Base-by-base conservation (phyloP, 2,888 invertebrate species). In the Meloe dianella region DNA sequence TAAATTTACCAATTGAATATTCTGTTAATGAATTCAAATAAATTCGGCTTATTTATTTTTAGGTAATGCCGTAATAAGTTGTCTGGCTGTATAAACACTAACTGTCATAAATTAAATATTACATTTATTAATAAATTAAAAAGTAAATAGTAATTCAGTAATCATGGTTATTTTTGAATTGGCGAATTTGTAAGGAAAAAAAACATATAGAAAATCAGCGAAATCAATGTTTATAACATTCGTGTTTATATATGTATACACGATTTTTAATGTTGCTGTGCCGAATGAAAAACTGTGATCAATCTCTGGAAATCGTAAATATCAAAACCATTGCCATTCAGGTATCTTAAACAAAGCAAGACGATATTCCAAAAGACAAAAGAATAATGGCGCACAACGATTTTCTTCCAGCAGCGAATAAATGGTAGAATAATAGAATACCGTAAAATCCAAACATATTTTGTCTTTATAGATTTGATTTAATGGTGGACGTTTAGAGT, bases 91-190 rank as follows among this genome's bases (percentile, higher is more conserved):
- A 20, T 51, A 51, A 51, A 51, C 22, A 51, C 22, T 10, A 6
- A 8, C 47, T 51, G 47, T 51, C 47, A 22, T 51, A 51, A 51
- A 51, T 22, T 51, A 20, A 51, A 51, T 22, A 51, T 51, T 51
- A 51, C 22, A 51, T 51, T 22, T 51, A 51, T 51, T 51, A 51
- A 51, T 51, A 51, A 51, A 51, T 51, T 51, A 51, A 51, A 51
- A 51, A 22, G 10, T 20, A 51, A 51, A 51, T 51, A 41, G 3
- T 17, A 1, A 0, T 2, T n/a, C n/a, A n/a, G 17, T n/a, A 22
- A 51, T 51, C 1, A 10, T 9, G 5, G 10, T 22, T 22, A 51
- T 51, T 51, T 51, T 51, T 22, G 10, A 51, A 51, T 17, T 10
- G 32, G 32, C n/a, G 17, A 7, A 5, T 5, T 1, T 41, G 17